These are phyloP conservation scores for Podabrus alpinus DNA, from an alignment of 2,888 invertebrate species.

Conservation along the genomic window DNA sequence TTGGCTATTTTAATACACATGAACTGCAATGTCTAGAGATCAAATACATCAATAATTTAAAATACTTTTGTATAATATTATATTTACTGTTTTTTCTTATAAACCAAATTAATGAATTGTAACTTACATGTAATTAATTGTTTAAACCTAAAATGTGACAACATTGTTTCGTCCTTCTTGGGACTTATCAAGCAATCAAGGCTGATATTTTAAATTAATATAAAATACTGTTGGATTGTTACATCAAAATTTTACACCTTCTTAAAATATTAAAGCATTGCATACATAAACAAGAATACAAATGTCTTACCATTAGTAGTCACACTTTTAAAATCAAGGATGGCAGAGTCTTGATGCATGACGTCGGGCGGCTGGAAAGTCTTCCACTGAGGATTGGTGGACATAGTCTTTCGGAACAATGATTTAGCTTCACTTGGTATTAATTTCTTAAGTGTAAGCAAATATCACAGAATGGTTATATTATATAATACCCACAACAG, in stretches of 20 bases:
- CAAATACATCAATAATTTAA: neutral
- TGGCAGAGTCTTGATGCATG: constrained; percentile 79
- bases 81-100: too few species aligned
- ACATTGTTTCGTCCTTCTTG: too few species aligned
- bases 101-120: too few species aligned
- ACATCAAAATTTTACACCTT: neutral
- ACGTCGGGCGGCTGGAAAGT: constrained; percentile 85
- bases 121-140: too few species aligned
- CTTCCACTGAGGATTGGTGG: constrained; percentile 87
- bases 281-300: neutral
- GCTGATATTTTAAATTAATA: too few species aligned
- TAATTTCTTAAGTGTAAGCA: constrained; percentile 58
- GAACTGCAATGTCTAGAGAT: neutral
- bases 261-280: neutral
- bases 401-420: constrained; percentile 62
- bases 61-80: too few species aligned
- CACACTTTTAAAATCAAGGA: constrained; percentile 81
- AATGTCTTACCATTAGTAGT: constrained; percentile 57
- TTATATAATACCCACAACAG: constrained; percentile 47
- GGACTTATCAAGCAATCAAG: too few species aligned
- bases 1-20: too few species aligned
- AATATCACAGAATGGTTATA: constrained; percentile 69
- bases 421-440: constrained; percentile 51
- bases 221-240: neutral
- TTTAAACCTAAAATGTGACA: too few species aligned